phyloP scores from a whole-genome alignment of 2,113 vertebrate species.

The Chlorocebus sabaeus region DNA sequence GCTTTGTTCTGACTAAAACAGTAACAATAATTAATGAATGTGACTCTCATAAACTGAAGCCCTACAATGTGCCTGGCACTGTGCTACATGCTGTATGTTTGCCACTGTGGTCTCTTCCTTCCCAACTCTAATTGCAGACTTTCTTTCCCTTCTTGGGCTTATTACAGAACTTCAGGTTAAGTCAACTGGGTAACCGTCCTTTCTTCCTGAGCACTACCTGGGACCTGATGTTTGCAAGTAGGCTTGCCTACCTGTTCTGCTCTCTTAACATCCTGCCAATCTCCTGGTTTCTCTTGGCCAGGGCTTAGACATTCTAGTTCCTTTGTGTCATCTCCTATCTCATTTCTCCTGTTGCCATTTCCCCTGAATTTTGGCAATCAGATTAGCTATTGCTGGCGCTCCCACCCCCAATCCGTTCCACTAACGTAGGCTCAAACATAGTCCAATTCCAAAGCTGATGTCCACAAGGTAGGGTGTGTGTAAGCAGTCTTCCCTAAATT shows the following conservation, averaged over 20 bases:
- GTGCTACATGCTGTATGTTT: background rate
- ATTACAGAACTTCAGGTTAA: background rate
- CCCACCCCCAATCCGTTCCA: background rate
- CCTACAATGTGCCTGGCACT: background rate
- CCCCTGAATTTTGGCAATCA: background rate
- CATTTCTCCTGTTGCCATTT: background rate
- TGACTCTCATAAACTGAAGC: background rate
- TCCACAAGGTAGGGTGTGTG: background rate
- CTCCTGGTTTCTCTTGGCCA: background rate
- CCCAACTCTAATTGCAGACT: background rate
- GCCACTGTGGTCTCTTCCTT: background rate
- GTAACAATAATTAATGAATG: background rate
- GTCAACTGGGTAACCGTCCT: background rate
- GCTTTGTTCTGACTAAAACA: background rate
- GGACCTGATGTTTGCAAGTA: background rate
- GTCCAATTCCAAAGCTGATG: background rate
- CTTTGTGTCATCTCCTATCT: background rate
- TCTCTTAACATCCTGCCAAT: background rate
- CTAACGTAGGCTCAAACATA: background rate
- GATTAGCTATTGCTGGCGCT: background rate
- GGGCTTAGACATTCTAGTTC: background rate
- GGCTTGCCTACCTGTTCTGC: background rate
- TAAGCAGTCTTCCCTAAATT: background rate
- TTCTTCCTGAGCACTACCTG: background rate
- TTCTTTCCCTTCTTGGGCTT: background rate